phyloP scores from a whole-genome alignment of 1,140 invertebrate species.

The Lethrus apterus region DNA sequence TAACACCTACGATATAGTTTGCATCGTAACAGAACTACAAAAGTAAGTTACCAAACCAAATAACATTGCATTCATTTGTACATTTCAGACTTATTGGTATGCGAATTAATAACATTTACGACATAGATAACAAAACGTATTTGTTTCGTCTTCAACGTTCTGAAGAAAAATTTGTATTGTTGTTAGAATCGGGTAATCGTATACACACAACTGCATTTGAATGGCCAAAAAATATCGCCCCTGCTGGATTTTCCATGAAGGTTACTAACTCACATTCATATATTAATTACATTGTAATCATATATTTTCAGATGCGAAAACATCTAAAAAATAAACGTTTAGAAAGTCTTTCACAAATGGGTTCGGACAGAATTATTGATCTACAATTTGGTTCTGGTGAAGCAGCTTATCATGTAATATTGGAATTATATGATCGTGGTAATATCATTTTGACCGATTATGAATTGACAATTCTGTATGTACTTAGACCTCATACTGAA shows the following conservation, averaged over 20 bases:
- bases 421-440: constrained; percentile 95
- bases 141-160: constrained; percentile 78
- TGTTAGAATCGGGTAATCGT: constrained; percentile 90
- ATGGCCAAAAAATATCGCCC: constrained; percentile 95
- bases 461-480: constrained; percentile 86
- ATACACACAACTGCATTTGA: constrained; percentile 94
- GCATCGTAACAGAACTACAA: constrained; percentile 76
- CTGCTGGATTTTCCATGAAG: constrained; percentile 98
- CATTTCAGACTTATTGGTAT: constrained; percentile 73
- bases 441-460: constrained; percentile 94
- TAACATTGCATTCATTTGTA: too few relatives aligned
- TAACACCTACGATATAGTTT: constrained; percentile 85
- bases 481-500: constrained; percentile 88
- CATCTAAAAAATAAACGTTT: constrained; percentile 94
- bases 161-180: constrained; percentile 77
- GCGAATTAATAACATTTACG: constrained; percentile 95
- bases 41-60: constrained; percentile 59
- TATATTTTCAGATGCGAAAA: constrained; percentile 75
- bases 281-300: constrained; percentile 15
- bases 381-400: constrained; percentile 92
- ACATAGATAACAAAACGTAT: constrained; percentile 95
- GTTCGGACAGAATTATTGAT: constrained; percentile 82
- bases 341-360: constrained; percentile 78
- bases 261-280: constrained; percentile 41
- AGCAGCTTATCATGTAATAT: constrained; percentile 90